Evolutionary conservation across 2,797 vertebrate genomes (phyloP).

Genomic region (Fundulus diaphanus): DNA sequence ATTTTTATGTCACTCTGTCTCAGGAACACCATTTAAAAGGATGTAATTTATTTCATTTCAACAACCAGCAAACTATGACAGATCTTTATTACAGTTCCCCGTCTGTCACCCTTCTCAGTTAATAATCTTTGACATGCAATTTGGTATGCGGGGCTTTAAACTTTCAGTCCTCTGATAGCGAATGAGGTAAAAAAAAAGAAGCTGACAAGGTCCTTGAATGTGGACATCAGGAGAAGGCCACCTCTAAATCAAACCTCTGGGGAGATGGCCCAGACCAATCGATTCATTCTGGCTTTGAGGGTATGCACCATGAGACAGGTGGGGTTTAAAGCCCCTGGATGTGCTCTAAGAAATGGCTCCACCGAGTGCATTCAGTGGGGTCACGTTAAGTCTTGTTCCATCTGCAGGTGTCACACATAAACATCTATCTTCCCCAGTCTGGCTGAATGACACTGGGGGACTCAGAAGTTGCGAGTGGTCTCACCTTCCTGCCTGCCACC

Average conservation of each 20-base stretch:
- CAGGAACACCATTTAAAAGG: not conserved
- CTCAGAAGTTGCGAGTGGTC: conserved; percentile 16
- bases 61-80: conserved; percentile 3
- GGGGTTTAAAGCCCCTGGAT: conserved; percentile 45
- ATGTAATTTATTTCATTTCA: conserved; percentile 3
- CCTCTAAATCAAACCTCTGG: conserved; percentile 62
- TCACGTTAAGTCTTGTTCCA: conserved; percentile 45
- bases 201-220: conserved; percentile 39
- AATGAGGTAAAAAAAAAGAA: conserved; percentile 11
- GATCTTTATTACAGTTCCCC: conserved; percentile 5
- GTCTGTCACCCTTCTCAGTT: conserved; percentile 15
- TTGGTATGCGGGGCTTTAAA: conserved; percentile 31
- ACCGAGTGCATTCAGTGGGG: conserved; percentile 27
- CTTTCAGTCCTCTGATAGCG: conserved; percentile 38
- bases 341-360: conserved; percentile 37
- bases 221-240: conserved; percentile 42
- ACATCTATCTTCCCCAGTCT: conserved; percentile 50
- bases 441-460: conserved; percentile 41
- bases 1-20: not conserved
- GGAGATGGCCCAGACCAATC: conserved; percentile 39
- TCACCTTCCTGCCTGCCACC: conserved; percentile 52
- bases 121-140: conserved; percentile 24
- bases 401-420: conserved; percentile 39
- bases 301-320: conserved; percentile 40
- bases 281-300: conserved; percentile 61